Evolutionary conservation across 2,113 vertebrate species (phyloP).

Genomic region (Gallinago paraguaiae): DNA sequence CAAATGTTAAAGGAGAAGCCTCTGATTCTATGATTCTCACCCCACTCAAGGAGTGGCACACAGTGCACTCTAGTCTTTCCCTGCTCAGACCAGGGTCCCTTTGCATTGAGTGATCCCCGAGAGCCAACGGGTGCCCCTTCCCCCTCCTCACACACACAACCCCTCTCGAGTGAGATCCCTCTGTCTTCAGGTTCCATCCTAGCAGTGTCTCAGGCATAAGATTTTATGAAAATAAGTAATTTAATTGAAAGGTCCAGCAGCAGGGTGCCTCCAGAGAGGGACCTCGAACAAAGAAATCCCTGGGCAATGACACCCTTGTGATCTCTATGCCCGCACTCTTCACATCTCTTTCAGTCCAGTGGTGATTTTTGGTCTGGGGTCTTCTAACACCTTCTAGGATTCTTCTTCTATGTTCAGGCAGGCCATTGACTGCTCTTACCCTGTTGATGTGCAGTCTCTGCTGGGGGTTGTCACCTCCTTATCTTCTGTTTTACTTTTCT

Average conservation of each 20-base stretch:
- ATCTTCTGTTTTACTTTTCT: neutral
- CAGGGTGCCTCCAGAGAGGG: no score
- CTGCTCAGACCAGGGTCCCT: neutral
- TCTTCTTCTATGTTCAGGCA: no score
- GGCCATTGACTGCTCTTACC: no score
- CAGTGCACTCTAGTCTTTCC: neutral
- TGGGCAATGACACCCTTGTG: no score
- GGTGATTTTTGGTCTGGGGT: no score
- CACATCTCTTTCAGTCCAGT: no score
- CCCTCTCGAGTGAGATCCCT: neutral
- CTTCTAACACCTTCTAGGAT: no score
- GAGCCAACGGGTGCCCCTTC: neutral
- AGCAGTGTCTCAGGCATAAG: neutral
- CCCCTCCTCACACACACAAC: neutral
- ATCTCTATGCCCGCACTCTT: no score
- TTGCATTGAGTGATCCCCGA: fast-evolving
- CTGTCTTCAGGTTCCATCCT: neutral
- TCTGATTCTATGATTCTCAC: no score
- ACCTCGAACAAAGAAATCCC: no score
- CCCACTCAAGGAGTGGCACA: neutral
- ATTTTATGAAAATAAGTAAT: neutral
- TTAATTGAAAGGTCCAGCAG: neutral
- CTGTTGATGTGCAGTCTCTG: neutral
- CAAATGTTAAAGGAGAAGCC: neutral
- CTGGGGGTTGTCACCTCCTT: neutral